Percentiles rank a stretch among this genome's conserved stretches.
Evolutionary conservation across 1,140 invertebrate species (phyloP).

Genomic region (Bombus fervidus): DNA sequence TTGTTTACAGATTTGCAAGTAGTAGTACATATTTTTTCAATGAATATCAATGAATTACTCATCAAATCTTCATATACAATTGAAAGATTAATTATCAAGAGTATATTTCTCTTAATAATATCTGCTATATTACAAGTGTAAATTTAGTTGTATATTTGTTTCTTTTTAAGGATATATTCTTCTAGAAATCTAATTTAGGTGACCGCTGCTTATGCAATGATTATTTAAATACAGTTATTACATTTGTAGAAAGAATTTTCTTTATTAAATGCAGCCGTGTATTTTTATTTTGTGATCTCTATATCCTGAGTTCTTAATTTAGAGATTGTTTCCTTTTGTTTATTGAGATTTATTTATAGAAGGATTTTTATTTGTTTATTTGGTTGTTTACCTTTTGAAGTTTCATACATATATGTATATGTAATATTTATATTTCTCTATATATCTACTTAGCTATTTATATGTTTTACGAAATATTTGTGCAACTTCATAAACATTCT

Average conservation of each 20-base stretch:
- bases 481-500: background rate
- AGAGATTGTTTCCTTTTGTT: background rate
- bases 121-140: background rate
- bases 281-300: background rate
- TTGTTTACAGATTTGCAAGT: background rate
- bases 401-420: background rate
- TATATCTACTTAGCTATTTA: background rate
- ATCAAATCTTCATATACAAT: background rate
- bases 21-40: background rate
- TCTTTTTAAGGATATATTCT: background rate
- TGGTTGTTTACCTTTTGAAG: background rate
- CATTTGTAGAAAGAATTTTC: background rate
- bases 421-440: background rate
- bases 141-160: background rate
- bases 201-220: background rate
- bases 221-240: background rate
- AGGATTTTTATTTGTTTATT: background rate
- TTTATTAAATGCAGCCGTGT: too few relatives aligned
- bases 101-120: background rate
- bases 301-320: background rate
- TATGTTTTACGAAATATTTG: slow-evolving; percentile 19
- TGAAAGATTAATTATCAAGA: background rate
- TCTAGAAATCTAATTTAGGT: background rate
- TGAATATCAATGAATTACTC: background rate
- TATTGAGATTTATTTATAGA: background rate